Base-by-base conservation (phyloP, 2,888 invertebrate genomes). In the Drosophila kuntzei region DNA sequence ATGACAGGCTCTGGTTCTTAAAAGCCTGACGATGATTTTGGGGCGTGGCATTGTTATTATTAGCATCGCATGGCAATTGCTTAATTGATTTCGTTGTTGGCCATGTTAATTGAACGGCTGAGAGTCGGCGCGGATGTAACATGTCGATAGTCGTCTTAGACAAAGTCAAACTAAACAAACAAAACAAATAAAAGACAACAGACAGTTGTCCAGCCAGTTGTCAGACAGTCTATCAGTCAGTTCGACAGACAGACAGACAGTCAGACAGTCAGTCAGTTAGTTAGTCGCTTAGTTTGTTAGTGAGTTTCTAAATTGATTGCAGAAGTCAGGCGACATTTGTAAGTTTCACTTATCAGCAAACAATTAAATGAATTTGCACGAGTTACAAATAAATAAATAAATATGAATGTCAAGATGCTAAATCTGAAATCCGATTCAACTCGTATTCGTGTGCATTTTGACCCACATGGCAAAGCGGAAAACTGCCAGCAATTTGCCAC, bases 401-500 rank as follows among this genome's bases (percentile, higher is more conserved):
- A 83, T 84, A 86, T 82, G 83, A 83, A 76, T 79, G 86, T 83
- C 83, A 76, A 76, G 82, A 79, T 64, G 80, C 64, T 46, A 62
- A 63, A 22, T 9, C 55, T 9, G 32, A 47, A 67, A 79, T 59
- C 57, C 59, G 47, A 46, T 53, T 51, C 29, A 22, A 60, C 36
- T 4, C 32, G 20, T 46, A 65, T 71, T 84, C 83, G 83, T 84
- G 83, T 79, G 86, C 53, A 50, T 69, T 71, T 79, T 84, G 83
- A 84, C 83, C 83, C 83, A 84, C 83, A 84, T 84, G 86, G 66
- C 41, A 77, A 41, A 22, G 39, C 61, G 61, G 79, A 68, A 82
- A 54, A 86, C 83, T 81, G 83, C 74, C 80, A 74, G 78, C 81
- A 81, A 87, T 87, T 87, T 87, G 88, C 88, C 87, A 87, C 87